These are phyloP conservation scores for Ochotona curzoniae DNA, from an alignment of 2,113 vertebrate genomes.

Conservation along the genomic window DNA sequence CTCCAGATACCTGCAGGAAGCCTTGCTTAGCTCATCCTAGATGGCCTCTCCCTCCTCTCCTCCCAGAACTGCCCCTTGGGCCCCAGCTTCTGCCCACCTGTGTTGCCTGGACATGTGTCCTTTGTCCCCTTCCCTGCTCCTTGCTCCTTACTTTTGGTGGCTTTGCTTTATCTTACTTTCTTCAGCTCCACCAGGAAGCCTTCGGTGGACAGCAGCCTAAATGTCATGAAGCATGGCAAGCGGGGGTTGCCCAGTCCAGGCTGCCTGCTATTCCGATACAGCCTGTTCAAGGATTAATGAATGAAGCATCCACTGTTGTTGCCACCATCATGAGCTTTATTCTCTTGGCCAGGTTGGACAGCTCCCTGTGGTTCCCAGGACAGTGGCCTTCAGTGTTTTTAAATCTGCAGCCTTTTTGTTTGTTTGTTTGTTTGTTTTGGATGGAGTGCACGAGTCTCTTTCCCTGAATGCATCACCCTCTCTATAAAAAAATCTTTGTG, in stretches of 20 bases:
- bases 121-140: background rate
- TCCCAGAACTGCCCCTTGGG: background rate
- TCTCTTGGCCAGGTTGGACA: background rate
- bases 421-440: too few species aligned
- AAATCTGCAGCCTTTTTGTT: background rate
- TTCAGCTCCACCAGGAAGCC: background rate
- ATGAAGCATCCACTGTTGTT: background rate
- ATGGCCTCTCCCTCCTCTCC: background rate
- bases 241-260: background rate
- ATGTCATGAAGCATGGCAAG: background rate
- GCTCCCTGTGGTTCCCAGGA: background rate
- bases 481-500: background rate
- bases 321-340: background rate
- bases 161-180: background rate
- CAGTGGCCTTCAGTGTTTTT: constrained; percentile 20
- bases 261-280: background rate
- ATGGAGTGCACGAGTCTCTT: background rate
- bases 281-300: background rate
- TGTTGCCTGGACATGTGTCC: background rate
- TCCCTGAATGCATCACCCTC: background rate
- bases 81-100: background rate
- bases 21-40: background rate
- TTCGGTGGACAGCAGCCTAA: background rate
- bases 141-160: background rate
- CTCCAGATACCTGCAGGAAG: background rate